Evolutionary conservation across 2,113 vertebrate genomes (phyloP), one percentile per base, ranked within the genome.

Genomic region (Bambusicola thoracicus): DNA sequence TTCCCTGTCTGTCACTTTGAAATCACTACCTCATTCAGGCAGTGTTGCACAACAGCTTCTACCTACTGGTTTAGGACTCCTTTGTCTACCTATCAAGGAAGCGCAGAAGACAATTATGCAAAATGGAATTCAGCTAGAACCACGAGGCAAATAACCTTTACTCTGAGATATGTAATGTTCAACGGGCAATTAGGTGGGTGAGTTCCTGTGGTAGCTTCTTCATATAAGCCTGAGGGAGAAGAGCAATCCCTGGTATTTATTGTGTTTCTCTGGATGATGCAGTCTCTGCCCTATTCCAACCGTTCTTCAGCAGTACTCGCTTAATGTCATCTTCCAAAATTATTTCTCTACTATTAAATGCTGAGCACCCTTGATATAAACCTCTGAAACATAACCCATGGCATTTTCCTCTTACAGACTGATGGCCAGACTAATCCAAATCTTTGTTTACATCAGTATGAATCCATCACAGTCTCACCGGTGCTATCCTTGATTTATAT

Each of bases 401-500:
- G 41, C 38, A 59, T 75, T 63, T 70, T 63, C 29, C 56, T 36
- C 3, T 48, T 48, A 62, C 3, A 49, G 38, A 11, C 4, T 63
- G 81, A 49, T 44, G 63, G 18, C 24, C n/a, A 63, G 65, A 67
- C 86, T 74, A 58, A 40, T 55, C 77, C 38, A 63, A 44, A 81
- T 89, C 89, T 83, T 2, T 59, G 32, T 67, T 93, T 51, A 38
- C 25, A 93, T 75, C 86, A 34, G 61, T 41, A 48, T n/a, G 67
- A 86, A 79, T 88, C 30, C 9, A 1, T 15, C 65, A 27, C 6
- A 66, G 36, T 41, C 63, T 44, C 58, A 25, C 30, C 73, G 70
- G 89, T 87, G 44, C 68, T 74, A 41, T 5, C 13, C 29, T 85
- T 92, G 85, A 89, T 91, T 95, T 90, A 85, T 67, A 85, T 67